Base-by-base conservation (phyloP, 2,797 vertebrate genomes). In the Sylvilagus floridanus region DNA sequence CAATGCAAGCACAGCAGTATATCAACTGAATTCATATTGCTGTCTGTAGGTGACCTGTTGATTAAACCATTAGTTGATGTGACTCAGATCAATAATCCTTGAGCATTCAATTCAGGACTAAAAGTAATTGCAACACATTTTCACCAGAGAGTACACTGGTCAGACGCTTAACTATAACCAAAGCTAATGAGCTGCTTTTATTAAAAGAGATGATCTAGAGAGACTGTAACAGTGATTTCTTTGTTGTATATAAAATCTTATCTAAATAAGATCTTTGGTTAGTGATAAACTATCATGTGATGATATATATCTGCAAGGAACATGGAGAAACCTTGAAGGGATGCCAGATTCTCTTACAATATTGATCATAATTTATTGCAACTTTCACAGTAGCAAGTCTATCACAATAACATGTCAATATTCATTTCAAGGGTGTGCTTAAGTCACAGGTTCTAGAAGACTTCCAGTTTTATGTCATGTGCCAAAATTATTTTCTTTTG, bases 31-130 rank as follows among this genome's bases (percentile, higher is more conserved):
- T 93, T 97, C 78, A 71, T 76, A 91, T 35, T 89, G 84, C 30
- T 50, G 30, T 96, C 95, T 96, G 73, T 72, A 97, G 69, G 94
- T 93, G 78, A 97, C 76, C 90, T 97, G 93, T 92, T 85, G 66
- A 97, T 97, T 96, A 97, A 82, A 93, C 62, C 30, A 81, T 89
- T 94, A 97, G 79, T 72, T 75, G 35, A 79, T 95, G 30, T 90
- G 28, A 32, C 72, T 84, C 32, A 92, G 91, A 95, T 97, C 95
- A 96, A 95, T 96, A 97, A 91, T 84, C 6, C 65, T 84, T 94
- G 78, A 94, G 8, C 24, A 90, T 54, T 96, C 30, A 96, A 87
- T 95, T 92, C 1, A 95, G 57, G 30, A 37, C 47, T 57, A 90
- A 95, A 97, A 98, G 94, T 90, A 96, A 91, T 83, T 79, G 90